Percentiles rank a stretch among this genome's conserved stretches.
phyloP scores from a whole-genome alignment of 2,113 vertebrate genomes.

The Onychorhynchus coronatus region DNA sequence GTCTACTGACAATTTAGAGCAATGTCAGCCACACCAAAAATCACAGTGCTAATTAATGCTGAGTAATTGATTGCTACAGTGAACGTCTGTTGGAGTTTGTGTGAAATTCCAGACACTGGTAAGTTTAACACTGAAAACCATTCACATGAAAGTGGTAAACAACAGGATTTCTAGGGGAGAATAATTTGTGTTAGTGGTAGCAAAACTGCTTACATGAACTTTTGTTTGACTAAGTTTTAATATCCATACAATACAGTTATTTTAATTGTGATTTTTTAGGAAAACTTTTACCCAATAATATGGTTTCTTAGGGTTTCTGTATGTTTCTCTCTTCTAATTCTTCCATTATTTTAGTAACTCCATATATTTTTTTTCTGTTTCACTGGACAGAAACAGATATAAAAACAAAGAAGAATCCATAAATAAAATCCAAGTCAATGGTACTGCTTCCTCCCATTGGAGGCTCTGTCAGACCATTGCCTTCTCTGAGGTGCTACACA shows the following conservation, averaged over 20 bases:
- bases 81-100: not conserved
- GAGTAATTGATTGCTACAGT: not conserved
- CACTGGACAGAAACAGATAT: not conserved
- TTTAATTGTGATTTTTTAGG: not conserved
- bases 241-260: not conserved
- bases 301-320: not conserved
- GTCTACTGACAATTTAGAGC: not conserved
- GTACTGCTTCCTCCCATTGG: not conserved
- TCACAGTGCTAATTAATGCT: not conserved
- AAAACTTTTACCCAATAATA: not conserved
- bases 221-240: not conserved
- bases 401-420: not conserved
- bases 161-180: not conserved
- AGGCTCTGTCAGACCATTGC: not conserved
- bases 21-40: not conserved
- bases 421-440: not conserved
- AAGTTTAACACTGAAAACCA: not conserved
- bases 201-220: not conserved
- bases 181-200: not conserved
- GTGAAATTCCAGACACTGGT: not conserved
- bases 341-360: not conserved
- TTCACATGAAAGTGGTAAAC: not conserved
- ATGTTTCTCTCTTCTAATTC: not conserved
- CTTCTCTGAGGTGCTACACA: not conserved
- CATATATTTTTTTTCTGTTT: not conserved